These are phyloP conservation scores for Drosophila punjabiensis DNA, from an alignment of 1,140 invertebrate genomes.

Conservation along the genomic window DNA sequence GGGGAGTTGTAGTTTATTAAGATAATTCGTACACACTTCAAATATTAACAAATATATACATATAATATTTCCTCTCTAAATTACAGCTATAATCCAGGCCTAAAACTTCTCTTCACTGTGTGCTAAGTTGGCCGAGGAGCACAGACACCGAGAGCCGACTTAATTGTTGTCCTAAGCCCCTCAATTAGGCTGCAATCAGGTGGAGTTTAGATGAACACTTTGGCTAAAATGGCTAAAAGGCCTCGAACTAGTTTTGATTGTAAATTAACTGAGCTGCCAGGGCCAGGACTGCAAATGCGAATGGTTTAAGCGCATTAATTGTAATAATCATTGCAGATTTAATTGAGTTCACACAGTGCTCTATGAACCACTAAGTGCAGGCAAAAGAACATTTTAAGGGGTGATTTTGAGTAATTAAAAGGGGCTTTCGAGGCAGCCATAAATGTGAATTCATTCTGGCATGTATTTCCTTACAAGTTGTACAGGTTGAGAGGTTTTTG, in stretches of 20 bases:
- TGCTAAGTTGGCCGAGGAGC: too few relatives aligned
- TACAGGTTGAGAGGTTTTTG: neutral
- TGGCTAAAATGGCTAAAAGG: neutral
- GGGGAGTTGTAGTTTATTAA: too few relatives aligned
- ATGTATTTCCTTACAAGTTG: neutral
- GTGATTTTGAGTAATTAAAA: neutral
- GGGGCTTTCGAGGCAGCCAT: neutral
- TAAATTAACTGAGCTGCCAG: neutral
- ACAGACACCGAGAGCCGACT: neutral
- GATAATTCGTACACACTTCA: too few relatives aligned
- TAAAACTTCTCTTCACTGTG: neutral
- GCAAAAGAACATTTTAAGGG: neutral
- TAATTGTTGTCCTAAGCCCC: neutral
- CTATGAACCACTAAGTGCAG: neutral
- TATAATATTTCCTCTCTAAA: neutral
- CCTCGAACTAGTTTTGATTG: too few relatives aligned
- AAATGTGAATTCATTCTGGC: neutral
- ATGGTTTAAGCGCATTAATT: constrained; percentile 5
- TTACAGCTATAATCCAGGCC: neutral
- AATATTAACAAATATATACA: neutral
- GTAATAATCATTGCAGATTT: neutral
- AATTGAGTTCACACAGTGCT: constrained; percentile 4
- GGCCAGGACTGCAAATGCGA: neutral
- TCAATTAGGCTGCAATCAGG: constrained; percentile 2
- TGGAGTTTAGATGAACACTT: neutral